Percentiles rank a stretch among this genome's conserved stretches.
These are phyloP conservation scores for Coleophora deauratella DNA, from an alignment of 2,888 invertebrate species.

Conservation along the genomic window DNA sequence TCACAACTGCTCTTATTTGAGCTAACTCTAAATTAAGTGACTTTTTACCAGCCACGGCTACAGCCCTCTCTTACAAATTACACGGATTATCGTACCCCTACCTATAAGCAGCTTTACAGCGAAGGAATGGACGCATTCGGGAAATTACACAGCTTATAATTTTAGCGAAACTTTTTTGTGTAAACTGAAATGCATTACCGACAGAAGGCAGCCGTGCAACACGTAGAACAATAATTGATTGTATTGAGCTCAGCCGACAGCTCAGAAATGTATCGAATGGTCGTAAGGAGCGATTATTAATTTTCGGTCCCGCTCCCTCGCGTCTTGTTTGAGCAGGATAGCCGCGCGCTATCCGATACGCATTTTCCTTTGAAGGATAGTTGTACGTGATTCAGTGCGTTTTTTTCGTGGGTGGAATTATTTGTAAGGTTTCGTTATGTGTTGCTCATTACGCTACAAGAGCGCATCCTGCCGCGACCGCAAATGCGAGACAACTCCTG, in stretches of 20 bases:
- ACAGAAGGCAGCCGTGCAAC: slow-evolving; percentile 58
- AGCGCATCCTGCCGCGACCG: slow-evolving; percentile 68
- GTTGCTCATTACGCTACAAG: slow-evolving; percentile 72
- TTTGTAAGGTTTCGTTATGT: slow-evolving; percentile 73
- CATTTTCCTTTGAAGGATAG: slow-evolving; percentile 70
- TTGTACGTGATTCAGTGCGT: slow-evolving; percentile 69
- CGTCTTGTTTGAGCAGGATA: slow-evolving; percentile 32
- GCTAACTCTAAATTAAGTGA: slow-evolving; percentile 23
- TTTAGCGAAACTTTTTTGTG: slow-evolving; percentile 45
- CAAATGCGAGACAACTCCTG: slow-evolving; percentile 67
- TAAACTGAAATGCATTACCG: slow-evolving; percentile 50
- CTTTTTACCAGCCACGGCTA: slow-evolving; percentile 4
- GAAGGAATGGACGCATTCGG: slow-evolving; percentile 7
- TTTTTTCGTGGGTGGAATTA: slow-evolving; percentile 71
- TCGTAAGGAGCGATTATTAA: slow-evolving; percentile 43
- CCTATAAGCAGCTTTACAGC: neutral
- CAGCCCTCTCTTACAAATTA: slow-evolving; percentile 34
- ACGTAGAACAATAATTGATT: slow-evolving; percentile 70
- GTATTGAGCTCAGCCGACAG: slow-evolving; percentile 60
- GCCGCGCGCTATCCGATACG: slow-evolving; percentile 62
- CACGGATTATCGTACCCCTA: slow-evolving; percentile 18
- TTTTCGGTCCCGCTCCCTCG: slow-evolving; percentile 39
- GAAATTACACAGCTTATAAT: slow-evolving; percentile 44
- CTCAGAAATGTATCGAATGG: slow-evolving; percentile 54
- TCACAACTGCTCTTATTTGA: slow-evolving; percentile 45